Conservation (phyloP, 1,140 invertebrate genomes). For the Wiebesia pumilae region DNA sequence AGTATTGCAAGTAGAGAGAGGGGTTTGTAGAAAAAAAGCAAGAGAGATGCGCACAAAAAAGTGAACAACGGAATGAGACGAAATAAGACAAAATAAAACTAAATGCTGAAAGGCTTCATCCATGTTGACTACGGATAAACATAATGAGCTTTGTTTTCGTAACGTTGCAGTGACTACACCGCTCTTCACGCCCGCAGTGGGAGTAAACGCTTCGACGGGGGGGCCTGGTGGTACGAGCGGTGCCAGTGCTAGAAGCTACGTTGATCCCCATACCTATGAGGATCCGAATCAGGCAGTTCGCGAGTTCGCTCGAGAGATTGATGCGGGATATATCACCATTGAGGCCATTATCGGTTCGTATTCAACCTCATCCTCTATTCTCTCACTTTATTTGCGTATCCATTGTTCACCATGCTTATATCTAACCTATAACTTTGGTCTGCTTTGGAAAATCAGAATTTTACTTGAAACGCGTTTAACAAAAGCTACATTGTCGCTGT, state of each 20-base stretch:
- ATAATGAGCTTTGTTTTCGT: conserved; percentile 73
- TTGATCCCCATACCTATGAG: conserved; percentile 99
- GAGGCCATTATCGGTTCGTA: conserved; percentile 94
- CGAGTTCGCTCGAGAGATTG: conserved; percentile 98
- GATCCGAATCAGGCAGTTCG: conserved; percentile 98
- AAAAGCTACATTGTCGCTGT: no score
- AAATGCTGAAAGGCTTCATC: conserved; percentile 35
- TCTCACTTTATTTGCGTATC: background rate
- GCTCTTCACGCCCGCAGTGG: conserved; percentile 88
- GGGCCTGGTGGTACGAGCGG: conserved; percentile 74
- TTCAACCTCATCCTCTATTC: background rate
- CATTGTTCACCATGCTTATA: background rate
- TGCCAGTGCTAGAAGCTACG: conserved; percentile 89
- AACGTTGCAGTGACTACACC: conserved; percentile 92
- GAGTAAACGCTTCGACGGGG: conserved; percentile 70
- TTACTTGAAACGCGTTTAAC: no score
- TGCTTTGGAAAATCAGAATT: no score
- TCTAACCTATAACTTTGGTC: no score
- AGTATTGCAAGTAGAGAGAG: background rate
- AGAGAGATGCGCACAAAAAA: conserved; percentile 14
- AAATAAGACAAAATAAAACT: background rate
- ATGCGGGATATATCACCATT: conserved; percentile 97
- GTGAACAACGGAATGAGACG: background rate
- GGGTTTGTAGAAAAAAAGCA: background rate
- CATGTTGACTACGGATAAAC: conserved; percentile 69